Base-by-base conservation (phyloP, 2,797 vertebrate species). In the Clarias fuscus region DNA sequence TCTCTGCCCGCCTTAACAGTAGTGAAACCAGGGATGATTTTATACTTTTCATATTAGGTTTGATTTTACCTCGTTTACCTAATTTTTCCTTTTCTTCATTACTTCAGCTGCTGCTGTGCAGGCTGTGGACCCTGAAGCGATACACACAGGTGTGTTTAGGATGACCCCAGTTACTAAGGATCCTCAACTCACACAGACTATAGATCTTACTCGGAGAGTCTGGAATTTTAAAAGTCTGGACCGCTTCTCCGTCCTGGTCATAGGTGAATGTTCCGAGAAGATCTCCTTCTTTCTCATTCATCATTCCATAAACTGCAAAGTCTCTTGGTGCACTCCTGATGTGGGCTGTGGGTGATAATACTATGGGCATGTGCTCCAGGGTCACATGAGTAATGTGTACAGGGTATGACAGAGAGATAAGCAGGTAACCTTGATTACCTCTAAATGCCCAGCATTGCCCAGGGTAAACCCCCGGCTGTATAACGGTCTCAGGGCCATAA, bases 401-500 rank as follows among this genome's bases (percentile, higher is more conserved):
- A 5, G 86, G 79, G 62, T 93, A 83, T 0, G 96, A 94, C 22
- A 97, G 94, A 1, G 94, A 94, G 77, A 97, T 92, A 70, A 95
- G 89, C 0, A 95, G 94, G 18, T 95, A 96, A 82, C 96, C 96
- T 71, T 95, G 93, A 53, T 94, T 93, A 13, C 96, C 96, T 70
- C 92, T 93, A 78, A 96, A 97, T 0, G 95, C 95, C 96, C 96
- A 97, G 90, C 96, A 97, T 87, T 96, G 96, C 82, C 96, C 96
- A 0, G 96, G 96, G 87, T 95, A 90, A 89, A 96, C 94, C 0
- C 96, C 95, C 43, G 96, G 95, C 96, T 96, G 90, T 43, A 80
- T 10, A 64, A 64, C 78, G 7, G 33, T 64, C 43, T 62, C 59
- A 64, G 78, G 78, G 5, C 78, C 59, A 3, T 80, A 15, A 64